Base-by-base conservation (phyloP, 2,797 vertebrate genomes). In the Moxostoma hubbsi region DNA sequence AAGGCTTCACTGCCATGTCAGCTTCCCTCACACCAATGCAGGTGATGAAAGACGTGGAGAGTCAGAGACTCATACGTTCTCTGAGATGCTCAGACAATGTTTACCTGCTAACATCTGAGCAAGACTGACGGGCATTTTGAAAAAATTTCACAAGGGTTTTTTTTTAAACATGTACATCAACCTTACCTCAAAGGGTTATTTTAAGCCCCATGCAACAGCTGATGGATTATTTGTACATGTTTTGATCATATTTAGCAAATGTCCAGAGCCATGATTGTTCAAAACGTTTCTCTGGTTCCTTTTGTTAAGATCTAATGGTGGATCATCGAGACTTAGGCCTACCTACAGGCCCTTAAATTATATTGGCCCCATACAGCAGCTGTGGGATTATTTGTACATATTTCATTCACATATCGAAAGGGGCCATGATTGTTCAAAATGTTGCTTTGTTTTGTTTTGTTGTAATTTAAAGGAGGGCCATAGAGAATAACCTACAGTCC, bases 21-120 rank as follows among this genome's bases (percentile, higher is more conserved):
- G 85, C 84, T 49, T 78, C 74, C 36, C 80, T 89, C 73, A 88
- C 86, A 0, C 86, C 88, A 18, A 87, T 89, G 87, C 84, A 89
- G 87, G 85, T 89, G 59, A 73, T 54, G 36, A 69, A 61, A 63
- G 15, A 63, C 10, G 1, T 43, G 9, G n/a, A 65, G 36, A 36
- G 36, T 36, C 2, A 36, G 36, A 36, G 18, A 43, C 59, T 74
- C 58, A 63, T 15, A 51, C 47, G 63, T 9, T 62, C 55, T 61
- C 9, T 0, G 54, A 58, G 12, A 68, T 2, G 6, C 61, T 36
- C 36, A 36, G 36, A 36, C 36, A 36, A 36, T 36, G 36, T 76
- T 7, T n/a, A 9, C 24, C 7, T 1, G 0, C 49, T 6, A 16
- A 24, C 11, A 45, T 45, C 16, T 46, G 7, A 57, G 9, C 1